These are phyloP conservation scores for Eupelmus urozonus DNA, from an alignment of 2,888 invertebrate genomes.

Conservation along the genomic window DNA sequence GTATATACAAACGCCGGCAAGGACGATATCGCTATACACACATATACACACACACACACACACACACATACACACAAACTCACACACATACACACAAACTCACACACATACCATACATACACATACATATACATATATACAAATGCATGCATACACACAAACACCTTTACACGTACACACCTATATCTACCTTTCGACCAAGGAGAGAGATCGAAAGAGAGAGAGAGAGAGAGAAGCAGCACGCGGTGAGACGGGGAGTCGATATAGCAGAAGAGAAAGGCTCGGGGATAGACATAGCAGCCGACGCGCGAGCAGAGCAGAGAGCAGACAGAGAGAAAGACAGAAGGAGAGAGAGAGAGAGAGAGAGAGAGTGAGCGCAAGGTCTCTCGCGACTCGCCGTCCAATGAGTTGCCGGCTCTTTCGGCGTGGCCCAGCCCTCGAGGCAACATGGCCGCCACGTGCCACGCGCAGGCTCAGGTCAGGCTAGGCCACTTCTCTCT, in stretches of 20 bases:
- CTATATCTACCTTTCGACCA: conserved; percentile 56
- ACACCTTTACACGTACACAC: conserved; percentile 2
- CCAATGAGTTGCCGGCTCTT: conserved; percentile 75
- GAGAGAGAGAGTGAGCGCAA: conserved; percentile 19
- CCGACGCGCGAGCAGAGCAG: neutral
- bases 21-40: conserved; percentile 37
- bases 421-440: conserved; percentile 75
- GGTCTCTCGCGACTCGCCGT: conserved; percentile 59
- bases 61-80: no score
- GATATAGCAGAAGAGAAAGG: no score
- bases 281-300: neutral
- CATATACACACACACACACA: no score
- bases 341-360: conserved; percentile 31
- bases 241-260: neutral
- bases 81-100: no score
- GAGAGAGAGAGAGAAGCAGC: neutral
- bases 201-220: conserved; percentile 44
- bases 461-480: conserved; percentile 61
- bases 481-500: conserved; percentile 60
- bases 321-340: neutral
- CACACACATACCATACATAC: no score
- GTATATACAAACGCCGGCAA: neutral
- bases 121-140: no score
- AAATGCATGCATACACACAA: no score
- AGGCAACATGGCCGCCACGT: conserved; percentile 74